phyloP scores from a whole-genome alignment of 1,140 invertebrate genomes.

The Neodiprion pinetum region DNA sequence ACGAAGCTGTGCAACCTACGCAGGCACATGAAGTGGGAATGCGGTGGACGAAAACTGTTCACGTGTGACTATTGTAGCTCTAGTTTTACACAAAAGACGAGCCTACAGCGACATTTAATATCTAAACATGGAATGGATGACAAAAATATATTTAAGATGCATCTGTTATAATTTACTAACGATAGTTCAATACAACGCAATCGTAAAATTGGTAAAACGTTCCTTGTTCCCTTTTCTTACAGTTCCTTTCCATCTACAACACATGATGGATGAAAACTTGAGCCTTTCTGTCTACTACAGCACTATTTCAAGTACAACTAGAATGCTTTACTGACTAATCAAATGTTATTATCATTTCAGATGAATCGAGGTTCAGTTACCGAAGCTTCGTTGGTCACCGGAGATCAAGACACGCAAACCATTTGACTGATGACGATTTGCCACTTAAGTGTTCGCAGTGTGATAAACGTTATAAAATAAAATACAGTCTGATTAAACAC shows the following conservation, averaged over 20 bases:
- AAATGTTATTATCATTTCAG: conserved; percentile 31
- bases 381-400: conserved; percentile 12
- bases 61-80: conserved; percentile 49
- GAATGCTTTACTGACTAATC: conserved; percentile 23
- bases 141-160: conserved; percentile 28
- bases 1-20: conserved; percentile 47
- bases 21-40: conserved; percentile 54
- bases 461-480: conserved; percentile 61
- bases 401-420: conserved; percentile 39
- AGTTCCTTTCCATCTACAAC: not conserved
- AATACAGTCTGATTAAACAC: conserved; percentile 60
- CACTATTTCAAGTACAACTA: too few species aligned
- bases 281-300: too few species aligned
- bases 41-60: conserved; percentile 51
- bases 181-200: conserved; percentile 6
- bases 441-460: conserved; percentile 54
- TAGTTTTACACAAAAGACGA: conserved; percentile 55
- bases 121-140: conserved; percentile 40
- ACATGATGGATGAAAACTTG: not conserved
- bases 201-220: not conserved
- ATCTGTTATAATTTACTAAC: conserved; percentile 8
- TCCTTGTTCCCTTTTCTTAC: not conserved
- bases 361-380: not conserved
- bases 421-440: conserved; percentile 37
- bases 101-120: conserved; percentile 44